phyloP scores from a whole-genome alignment of 2,113 vertebrate genomes.

The Otocyon megalotis region DNA sequence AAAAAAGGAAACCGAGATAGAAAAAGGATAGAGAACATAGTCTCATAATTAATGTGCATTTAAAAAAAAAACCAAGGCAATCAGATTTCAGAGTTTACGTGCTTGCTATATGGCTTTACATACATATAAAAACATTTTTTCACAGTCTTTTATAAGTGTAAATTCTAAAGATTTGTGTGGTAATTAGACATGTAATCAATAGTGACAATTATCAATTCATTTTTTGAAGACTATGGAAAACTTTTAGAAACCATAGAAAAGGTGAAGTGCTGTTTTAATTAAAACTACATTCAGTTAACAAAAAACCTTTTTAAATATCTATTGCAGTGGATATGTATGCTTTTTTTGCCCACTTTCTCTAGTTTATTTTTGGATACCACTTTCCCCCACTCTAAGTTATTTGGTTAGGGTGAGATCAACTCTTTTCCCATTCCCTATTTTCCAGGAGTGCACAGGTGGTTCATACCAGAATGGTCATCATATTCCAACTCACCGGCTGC shows the following conservation, averaged over 20 bases:
- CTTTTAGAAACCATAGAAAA: not conserved
- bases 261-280: not conserved
- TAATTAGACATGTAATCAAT: conserved; percentile 13
- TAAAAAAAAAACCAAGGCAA: not conserved
- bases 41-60: not conserved
- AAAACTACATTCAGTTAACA: not conserved
- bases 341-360: not conserved
- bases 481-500: not conserved
- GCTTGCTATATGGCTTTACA: not conserved
- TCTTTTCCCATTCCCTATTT: not conserved
- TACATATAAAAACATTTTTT: not conserved
- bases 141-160: not conserved
- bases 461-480: not conserved
- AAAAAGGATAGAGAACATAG: not conserved
- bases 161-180: not conserved
- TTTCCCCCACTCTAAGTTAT: not conserved
- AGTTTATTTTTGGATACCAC: not conserved
- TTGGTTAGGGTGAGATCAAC: not conserved
- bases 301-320: not conserved
- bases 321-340: not conserved
- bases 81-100: not conserved
- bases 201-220: not conserved
- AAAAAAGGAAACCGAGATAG: not conserved
- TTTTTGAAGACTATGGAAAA: not conserved
- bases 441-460: not conserved